These are phyloP conservation scores for Lysiphlebus fabarum DNA, from an alignment of 1,140 invertebrate genomes.

Conservation along the genomic window DNA sequence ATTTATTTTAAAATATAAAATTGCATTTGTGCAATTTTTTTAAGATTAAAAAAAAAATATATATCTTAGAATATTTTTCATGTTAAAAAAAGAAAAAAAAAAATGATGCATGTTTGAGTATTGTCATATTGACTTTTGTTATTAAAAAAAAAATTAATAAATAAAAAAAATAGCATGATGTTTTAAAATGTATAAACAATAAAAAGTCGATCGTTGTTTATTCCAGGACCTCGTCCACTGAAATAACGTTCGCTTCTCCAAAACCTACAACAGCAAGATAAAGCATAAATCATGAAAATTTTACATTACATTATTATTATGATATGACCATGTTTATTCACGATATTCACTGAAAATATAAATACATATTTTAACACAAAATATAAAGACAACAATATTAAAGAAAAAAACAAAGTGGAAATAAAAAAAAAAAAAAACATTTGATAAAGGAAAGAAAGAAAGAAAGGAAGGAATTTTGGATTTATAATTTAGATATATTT, in stretches of 20 bases:
- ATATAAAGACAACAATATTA: too few species aligned
- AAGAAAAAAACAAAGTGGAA: too few species aligned
- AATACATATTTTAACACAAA: too few species aligned
- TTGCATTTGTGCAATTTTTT: background rate
- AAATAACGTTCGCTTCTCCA: slow-evolving; percentile 38
- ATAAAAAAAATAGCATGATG: slow-evolving; percentile 4
- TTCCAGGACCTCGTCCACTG: slow-evolving; percentile 35
- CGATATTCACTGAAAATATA: too few species aligned
- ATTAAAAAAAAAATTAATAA: background rate
- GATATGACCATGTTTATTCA: background rate
- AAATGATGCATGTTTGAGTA: background rate
- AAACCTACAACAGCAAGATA: slow-evolving; percentile 47
- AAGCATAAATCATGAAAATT: slow-evolving; percentile 46
- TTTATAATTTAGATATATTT: too few species aligned
- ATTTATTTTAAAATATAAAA: slow-evolving; percentile 20
- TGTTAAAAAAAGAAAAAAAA: slow-evolving; percentile 8
- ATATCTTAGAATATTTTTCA: too few species aligned
- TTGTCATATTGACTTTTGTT: too few species aligned
- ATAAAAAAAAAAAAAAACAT: too few species aligned
- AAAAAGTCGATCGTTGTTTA: slow-evolving; percentile 29
- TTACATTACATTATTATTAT: background rate
- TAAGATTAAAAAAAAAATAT: slow-evolving; percentile 2
- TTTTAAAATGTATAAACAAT: slow-evolving; percentile 17
- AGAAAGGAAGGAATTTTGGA: too few species aligned
- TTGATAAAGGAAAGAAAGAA: too few species aligned